Base-by-base conservation (phyloP, 2,113 vertebrate species). In the Nycticorax nycticorax region DNA sequence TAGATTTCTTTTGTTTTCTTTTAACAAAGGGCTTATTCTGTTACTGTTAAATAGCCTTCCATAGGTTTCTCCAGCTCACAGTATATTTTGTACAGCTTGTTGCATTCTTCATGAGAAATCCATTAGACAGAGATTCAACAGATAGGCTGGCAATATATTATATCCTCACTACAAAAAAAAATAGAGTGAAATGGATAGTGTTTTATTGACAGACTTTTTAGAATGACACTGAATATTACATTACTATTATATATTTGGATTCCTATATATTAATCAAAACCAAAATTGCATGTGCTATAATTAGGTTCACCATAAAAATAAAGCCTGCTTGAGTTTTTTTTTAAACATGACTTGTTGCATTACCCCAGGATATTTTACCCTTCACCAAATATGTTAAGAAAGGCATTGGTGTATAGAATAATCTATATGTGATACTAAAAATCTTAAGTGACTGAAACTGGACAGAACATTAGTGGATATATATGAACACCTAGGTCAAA, bases 361-460 rank as follows among this genome's bases (percentile, higher is more conserved):
- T 89, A 50, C 28, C 59, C 13, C 50, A 92, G n/a, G 52, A 56
- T 67, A 77, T 26, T 93, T 96, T n/a, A 67, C n/a, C 48, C 41
- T 85, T 88, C 69, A 59, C 32, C 47, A 89, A 59, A 59, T 80
- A 50, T 56, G 55, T 91, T 69, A 56, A 28, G 26, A 92, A 94
- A 88, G 73, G 6, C 39, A 55, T 16, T 47, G 30, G 17, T 80
- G 22, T 18, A 43, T 10, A 83, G 16, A 85, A 79, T 85, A 93
- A 94, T 88, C 91, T 88, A 90, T 96, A 94, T 60, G 6, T 56
- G n/a, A 60, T 72, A 59, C 21, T 83, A 50, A 85, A 88, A 50
- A 21, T 71, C 18, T 22, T 4, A 91, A 71, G 26, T 87, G 37
- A 57, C 18, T 85, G 62, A 86, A 79, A 24, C 20, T 60, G 23